Base-by-base conservation (phyloP, 1,140 invertebrate genomes). In the Centruroides vittatus region DNA sequence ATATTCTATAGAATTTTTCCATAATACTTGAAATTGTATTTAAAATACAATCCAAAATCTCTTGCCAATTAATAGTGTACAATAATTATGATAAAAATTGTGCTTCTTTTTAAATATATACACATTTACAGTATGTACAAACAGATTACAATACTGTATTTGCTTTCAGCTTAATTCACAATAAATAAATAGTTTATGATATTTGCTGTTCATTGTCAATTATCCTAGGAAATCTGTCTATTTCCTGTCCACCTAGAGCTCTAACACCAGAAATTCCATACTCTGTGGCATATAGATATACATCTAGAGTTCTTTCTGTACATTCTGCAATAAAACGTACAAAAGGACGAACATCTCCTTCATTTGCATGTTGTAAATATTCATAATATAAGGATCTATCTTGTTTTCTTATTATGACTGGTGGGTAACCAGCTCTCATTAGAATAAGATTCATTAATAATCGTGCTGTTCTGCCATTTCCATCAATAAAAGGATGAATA, bases 361-460 rank as follows among this genome's bases (percentile, higher is more conserved):
- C 82, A 70, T 98, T 98, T 0, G 91, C 94, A 23, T 86, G 76
- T 70, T 95, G 85, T 11, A 98, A 75, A 68, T 86, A 83, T 65
- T 92, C 82, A 71, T 96, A 97, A 68, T 83, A 83, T 34, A 71
- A 65, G 34, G 76, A 72, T 66, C 90, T 79, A 68, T 97, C 88
- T 70, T 94, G 87, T 67, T 96, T 94, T 58, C 87, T 81, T 58
- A 98, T 89, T 56, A 96, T 95, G 5, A 96, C 90, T 0, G 94
- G 93, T 4, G 94, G 94, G 77, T 89, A 98, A 1, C 93, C 94
- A n/a, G 89, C 88, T 74, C 91, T 87, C 88, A 98, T 95, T n/a
- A 98, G 78, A 62, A 98, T 85, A 62, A 94, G 81, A 73, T 98
- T 98, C 93, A 98, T 98, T 0, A 98, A 76, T 8, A 98, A 78